Evolutionary conservation across 2,888 invertebrate species (phyloP).

Genomic region (Hypomecis atomaria): DNA sequence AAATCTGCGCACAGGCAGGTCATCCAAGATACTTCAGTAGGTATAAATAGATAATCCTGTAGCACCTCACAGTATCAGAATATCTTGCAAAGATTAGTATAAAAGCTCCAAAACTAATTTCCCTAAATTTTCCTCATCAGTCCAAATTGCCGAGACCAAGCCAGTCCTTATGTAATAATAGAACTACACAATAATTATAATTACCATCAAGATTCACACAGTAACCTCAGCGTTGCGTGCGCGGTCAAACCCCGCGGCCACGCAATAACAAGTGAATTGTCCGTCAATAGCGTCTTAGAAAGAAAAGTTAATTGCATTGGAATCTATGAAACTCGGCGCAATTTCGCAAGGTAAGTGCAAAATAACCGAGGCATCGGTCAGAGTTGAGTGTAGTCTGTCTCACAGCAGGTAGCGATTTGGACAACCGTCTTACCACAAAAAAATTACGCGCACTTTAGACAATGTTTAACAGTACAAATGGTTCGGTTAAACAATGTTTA

Average conservation of each 20-base stretch:
- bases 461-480: too few relatives aligned
- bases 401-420: slow-evolving; percentile 27
- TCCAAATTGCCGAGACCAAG: not conserved
- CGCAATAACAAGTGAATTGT: slow-evolving; percentile 31
- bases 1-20: too few relatives aligned
- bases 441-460: too few relatives aligned
- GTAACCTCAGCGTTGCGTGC: slow-evolving; percentile 24
- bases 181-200: slow-evolving; percentile 15
- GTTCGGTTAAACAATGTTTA: too few relatives aligned
- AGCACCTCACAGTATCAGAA: too few relatives aligned
- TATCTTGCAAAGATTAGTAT: not conserved
- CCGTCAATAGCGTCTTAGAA: slow-evolving; percentile 39
- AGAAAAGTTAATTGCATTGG: slow-evolving; percentile 59
- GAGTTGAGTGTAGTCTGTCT: slow-evolving; percentile 39
- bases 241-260: slow-evolving; percentile 19
- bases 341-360: slow-evolving; percentile 63
- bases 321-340: slow-evolving; percentile 51
- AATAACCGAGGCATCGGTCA: slow-evolving; percentile 49
- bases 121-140: not conserved
- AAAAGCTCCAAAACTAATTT: not conserved
- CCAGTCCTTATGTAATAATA: slow-evolving; percentile 4
- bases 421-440: too few relatives aligned
- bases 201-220: slow-evolving; percentile 9
- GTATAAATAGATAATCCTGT: too few relatives aligned
- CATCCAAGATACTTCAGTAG: too few relatives aligned